phyloP scores from a whole-genome alignment of 2,797 vertebrate genomes.

The Anniella stebbinsi region DNA sequence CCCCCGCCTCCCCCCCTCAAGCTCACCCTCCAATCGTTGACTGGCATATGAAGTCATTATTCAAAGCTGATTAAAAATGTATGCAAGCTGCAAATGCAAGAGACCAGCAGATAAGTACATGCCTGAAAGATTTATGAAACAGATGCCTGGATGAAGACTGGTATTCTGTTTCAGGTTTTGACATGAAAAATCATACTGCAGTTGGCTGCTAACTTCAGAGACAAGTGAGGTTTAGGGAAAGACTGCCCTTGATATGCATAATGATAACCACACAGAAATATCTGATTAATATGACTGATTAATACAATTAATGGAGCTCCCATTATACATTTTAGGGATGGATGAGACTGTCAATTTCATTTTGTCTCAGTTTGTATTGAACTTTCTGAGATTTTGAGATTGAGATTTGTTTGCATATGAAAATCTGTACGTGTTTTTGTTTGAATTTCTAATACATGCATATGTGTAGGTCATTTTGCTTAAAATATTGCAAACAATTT shows the following conservation, averaged over 20 bases:
- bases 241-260: neutral
- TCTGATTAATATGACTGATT: conserved; percentile 10
- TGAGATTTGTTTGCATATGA: too few relatives aligned
- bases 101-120: conserved; percentile 39
- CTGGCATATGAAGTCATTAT: conserved; percentile 44
- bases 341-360: too few relatives aligned
- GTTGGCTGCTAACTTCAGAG: neutral
- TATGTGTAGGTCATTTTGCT: too few relatives aligned
- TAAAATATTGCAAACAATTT: too few relatives aligned
- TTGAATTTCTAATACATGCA: too few relatives aligned
- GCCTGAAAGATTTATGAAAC: conserved; percentile 75
- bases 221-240: conserved; percentile 40
- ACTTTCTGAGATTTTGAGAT: too few relatives aligned
- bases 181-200: conserved; percentile 54
- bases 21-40: conserved; percentile 1
- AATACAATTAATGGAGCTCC: conserved; percentile 29
- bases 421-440: too few relatives aligned
- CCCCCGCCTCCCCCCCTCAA: neutral
- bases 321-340: neutral
- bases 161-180: conserved; percentile 58
- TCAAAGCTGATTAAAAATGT: conserved; percentile 72
- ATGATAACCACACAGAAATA: neutral
- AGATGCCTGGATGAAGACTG: conserved; percentile 55
- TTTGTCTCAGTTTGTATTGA: too few relatives aligned
- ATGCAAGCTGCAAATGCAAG: conserved; percentile 45